These are phyloP conservation scores for Ovis canadensis DNA, from an alignment of 2,113 vertebrate species.

Conservation along the genomic window DNA sequence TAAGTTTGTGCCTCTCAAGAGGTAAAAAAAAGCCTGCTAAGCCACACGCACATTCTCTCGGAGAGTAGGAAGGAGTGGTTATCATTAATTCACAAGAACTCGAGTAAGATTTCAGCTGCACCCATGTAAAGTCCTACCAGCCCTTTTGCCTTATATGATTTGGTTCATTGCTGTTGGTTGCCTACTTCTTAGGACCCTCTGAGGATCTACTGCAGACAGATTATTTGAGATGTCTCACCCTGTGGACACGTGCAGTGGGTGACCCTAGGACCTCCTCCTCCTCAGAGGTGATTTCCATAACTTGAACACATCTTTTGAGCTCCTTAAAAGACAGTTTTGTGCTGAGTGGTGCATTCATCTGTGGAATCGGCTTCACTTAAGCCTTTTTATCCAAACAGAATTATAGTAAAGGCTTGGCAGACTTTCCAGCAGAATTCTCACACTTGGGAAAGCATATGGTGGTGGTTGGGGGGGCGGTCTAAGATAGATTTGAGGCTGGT, in stretches of 20 bases:
- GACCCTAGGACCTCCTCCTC: neutral
- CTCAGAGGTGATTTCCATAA: neutral
- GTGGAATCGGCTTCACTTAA: neutral
- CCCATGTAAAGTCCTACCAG: rapidly evolving
- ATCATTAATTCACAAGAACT: neutral
- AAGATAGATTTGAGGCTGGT: neutral
- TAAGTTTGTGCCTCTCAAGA: constrained; percentile 10
- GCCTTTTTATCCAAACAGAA: neutral
- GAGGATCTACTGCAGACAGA: neutral
- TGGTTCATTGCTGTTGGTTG: neutral
- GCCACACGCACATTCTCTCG: neutral
- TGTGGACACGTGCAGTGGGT: neutral
- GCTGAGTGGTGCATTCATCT: neutral
- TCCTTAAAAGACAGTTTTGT: neutral
- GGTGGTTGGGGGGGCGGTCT: rapidly evolving
- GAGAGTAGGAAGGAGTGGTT: neutral
- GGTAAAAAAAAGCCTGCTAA: neutral
- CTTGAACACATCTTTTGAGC: neutral
- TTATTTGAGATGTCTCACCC: neutral
- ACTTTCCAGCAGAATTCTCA: neutral
- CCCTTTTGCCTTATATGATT: neutral
- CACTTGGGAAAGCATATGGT: neutral
- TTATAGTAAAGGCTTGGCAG: neutral
- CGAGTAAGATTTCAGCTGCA: neutral
- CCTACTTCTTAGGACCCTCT: neutral